Percentiles rank a stretch among this genome's conserved stretches.
Evolutionary conservation across 2,888 invertebrate species (phyloP).

Genomic region (Phorcus lineatus): DNA sequence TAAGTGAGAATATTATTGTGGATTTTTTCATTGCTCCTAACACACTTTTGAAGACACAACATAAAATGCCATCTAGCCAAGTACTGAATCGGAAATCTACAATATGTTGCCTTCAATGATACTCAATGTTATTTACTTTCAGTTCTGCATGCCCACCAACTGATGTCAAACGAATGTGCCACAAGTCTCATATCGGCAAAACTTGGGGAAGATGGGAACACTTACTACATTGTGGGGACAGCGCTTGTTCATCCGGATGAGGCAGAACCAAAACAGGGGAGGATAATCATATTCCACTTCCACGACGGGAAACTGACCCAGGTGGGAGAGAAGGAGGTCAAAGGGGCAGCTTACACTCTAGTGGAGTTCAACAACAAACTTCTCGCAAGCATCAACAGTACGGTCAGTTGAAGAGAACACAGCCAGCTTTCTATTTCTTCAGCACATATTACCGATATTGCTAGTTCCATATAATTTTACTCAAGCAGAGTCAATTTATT

Average conservation of each 20-base stretch:
- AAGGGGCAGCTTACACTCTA: conserved; percentile 94
- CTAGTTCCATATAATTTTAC: too few species aligned
- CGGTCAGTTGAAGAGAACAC: conserved; percentile 79
- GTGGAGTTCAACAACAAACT: conserved; percentile 97
- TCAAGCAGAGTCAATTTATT: too few species aligned
- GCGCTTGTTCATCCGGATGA: conserved; percentile 96
- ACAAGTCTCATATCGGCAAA: conserved; percentile 92
- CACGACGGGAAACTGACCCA: conserved; percentile 83
- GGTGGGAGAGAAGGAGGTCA: conserved; percentile 96
- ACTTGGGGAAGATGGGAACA: conserved; percentile 91
- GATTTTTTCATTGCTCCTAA: neutral
- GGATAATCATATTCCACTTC: conserved; percentile 91
- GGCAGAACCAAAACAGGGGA: conserved; percentile 93
- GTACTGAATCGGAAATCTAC: too few species aligned
- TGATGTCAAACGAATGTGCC: conserved; percentile 92
- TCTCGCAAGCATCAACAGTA: conserved; percentile 95
- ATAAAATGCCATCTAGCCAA: neutral
- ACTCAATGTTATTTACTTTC: conserved; percentile 37
- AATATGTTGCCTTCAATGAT: too few species aligned
- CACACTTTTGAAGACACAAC: neutral
- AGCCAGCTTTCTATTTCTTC: too few species aligned
- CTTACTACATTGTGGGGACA: conserved; percentile 93
- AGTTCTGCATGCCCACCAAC: conserved; percentile 95
- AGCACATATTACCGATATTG: too few species aligned
- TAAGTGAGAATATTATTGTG: neutral